Base-by-base conservation (phyloP, 1,140 invertebrate species). In the Drosophila truncata region DNA sequence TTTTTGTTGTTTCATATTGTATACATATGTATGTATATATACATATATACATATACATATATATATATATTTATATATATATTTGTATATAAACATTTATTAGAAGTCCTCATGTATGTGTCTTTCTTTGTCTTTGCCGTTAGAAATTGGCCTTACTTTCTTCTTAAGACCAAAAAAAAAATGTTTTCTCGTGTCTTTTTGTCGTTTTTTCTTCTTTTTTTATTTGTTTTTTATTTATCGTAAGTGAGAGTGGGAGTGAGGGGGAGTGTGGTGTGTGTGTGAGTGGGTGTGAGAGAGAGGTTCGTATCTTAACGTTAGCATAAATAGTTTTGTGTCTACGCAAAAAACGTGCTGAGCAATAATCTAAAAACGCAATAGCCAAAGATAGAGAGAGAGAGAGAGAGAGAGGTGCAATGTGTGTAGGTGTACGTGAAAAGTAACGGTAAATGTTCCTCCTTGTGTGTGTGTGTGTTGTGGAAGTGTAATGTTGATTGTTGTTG, bases 11-110 rank as follows among this genome's bases (percentile, higher is more conserved):
- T 37, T 54, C n/a, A 23, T 42, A 25, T 11, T 46, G 18, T 59
- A 41, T 52, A 71, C 47, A 52, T 60, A 37, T 41, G 44, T 29
- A 59, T 64, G 42, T 44, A 65, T 75, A 47, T 72, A 44, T 76
- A 50, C 60, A 52, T 78, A 58, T 78, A 33, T 37, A 42, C 33
- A 50, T 20, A 31, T 18, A 47, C 23, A 46, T 8, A 50, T 29
- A 39, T 37, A 37, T 37, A 37, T 85, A 73, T 84, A 63, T 84
- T 67, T 85, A 37, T 37, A 37, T 39, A 42, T 85, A 74, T 84
- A 64, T 85, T 71, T 85, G 82, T 85, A 78, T 87, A 83, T 87
- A 87, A 87, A 87, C 84, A 87, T 80, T 88, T 88, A 88, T 80
- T 71, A 87, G 84, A 87, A 87, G 83, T 86, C 57, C 75, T 87